These are phyloP conservation scores for Chaunax sp. DNA, from an alignment of 2,797 vertebrate species.

Conservation along the genomic window DNA sequence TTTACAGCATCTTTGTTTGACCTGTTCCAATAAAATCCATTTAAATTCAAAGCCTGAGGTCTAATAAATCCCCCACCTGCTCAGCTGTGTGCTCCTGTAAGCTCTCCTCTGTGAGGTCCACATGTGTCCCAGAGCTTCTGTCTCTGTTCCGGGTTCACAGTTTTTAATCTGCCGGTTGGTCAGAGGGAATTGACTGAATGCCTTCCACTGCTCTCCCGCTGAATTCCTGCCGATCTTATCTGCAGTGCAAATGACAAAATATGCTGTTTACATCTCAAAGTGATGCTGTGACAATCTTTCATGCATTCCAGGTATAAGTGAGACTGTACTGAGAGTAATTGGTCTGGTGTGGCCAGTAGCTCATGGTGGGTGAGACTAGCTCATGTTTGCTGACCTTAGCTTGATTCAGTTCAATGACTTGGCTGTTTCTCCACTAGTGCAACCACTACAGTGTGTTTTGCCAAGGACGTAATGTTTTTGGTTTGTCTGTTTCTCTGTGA, in stretches of 20 bases:
- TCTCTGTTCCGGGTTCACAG: conserved; percentile 1
- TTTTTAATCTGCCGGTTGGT: conserved; percentile 1
- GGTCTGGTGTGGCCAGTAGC: not conserved
- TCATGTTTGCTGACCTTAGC: not conserved
- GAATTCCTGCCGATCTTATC: not conserved
- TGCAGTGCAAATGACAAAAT: not conserved
- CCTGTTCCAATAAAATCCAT: not conserved
- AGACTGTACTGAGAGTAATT: not conserved
- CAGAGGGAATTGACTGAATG: not conserved
- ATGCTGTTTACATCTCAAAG: not conserved
- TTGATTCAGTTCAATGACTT: not conserved
- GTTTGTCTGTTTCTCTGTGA: too few species aligned
- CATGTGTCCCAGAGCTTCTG: conserved; percentile 4
- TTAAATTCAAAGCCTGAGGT: not conserved
- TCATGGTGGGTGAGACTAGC: not conserved
- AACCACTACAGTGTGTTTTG: not conserved
- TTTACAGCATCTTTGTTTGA: conserved; percentile 5
- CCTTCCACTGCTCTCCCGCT: not conserved
- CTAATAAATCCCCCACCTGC: not conserved
- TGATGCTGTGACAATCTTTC: not conserved
- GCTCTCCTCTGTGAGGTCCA: not conserved
- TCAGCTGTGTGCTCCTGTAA: not conserved
- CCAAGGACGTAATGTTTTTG: not conserved
- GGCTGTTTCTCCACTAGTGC: not conserved
- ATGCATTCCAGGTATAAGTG: conserved; percentile 1